Percentiles rank a stretch among this genome's conserved stretches.
Evolutionary conservation across 2,888 invertebrate genomes (phyloP).

Genomic region (Trichopria drosophilae): DNA sequence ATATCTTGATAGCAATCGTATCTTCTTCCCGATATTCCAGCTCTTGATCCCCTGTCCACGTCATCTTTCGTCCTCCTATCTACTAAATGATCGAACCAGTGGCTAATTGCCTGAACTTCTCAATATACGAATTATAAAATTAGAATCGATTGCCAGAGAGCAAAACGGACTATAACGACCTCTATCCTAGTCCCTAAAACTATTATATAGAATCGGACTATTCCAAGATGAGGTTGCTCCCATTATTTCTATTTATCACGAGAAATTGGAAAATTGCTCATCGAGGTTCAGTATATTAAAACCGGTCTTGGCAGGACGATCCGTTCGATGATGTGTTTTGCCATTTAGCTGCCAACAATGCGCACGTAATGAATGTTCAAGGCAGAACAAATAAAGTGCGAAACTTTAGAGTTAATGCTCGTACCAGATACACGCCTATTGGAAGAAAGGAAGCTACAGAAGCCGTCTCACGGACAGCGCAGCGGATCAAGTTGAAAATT

Average conservation of each 20-base stretch:
- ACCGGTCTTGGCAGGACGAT: too few relatives aligned
- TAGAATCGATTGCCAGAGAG: slow-evolving; percentile 8
- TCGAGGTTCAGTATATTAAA: too few relatives aligned
- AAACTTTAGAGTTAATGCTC: slow-evolving; percentile 28
- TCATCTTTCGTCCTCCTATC: slow-evolving; percentile 15
- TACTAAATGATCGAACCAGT: too few relatives aligned
- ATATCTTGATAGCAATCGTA: slow-evolving; percentile 48
- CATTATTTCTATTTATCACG: slow-evolving; percentile 40
- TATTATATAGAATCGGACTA: too few relatives aligned
- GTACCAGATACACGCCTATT: slow-evolving; percentile 16
- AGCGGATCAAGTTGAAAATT: slow-evolving; percentile 48
- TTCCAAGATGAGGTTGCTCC: neutral
- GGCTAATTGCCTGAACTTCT: slow-evolving; percentile 26
- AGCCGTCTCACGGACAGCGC: slow-evolving; percentile 45
- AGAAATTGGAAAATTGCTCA: slow-evolving; percentile 35
- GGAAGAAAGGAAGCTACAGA: slow-evolving; percentile 30
- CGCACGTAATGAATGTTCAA: too few relatives aligned
- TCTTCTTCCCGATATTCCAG: slow-evolving; percentile 28
- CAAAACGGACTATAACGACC: too few relatives aligned
- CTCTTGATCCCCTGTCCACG: slow-evolving; percentile 28
- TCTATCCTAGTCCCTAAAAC: too few relatives aligned
- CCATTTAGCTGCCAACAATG: too few relatives aligned
- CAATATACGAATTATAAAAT: slow-evolving; percentile 9
- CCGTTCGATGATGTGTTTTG: too few relatives aligned
- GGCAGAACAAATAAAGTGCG: too few relatives aligned